These are phyloP conservation scores for Protosalanx chinensis DNA, from an alignment of 2,797 vertebrate species.

Conservation along the genomic window DNA sequence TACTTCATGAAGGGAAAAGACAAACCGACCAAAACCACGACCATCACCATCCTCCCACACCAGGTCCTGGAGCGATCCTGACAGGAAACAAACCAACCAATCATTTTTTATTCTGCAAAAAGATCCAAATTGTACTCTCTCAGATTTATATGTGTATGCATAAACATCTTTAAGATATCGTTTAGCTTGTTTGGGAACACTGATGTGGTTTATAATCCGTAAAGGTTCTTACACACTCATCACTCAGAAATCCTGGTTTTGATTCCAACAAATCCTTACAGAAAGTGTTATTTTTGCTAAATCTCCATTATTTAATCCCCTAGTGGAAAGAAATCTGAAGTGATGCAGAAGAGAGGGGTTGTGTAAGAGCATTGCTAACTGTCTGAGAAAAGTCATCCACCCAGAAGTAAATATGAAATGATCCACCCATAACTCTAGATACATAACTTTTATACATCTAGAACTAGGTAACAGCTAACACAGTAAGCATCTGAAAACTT, in stretches of 20 bases:
- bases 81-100: no score
- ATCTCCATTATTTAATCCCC: no score
- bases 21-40: slow-evolving; percentile 71
- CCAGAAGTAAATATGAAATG: no score
- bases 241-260: no score
- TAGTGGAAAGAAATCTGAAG: no score
- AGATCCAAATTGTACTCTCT: slow-evolving; percentile 1
- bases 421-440: no score
- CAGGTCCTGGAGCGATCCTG: slow-evolving; percentile 67
- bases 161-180: slow-evolving; percentile 20
- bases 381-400: no score
- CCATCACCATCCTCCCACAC: slow-evolving; percentile 79
- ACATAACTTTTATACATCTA: background rate
- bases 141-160: slow-evolving; percentile 22
- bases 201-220: background rate
- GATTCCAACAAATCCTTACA: no score
- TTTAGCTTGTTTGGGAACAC: background rate
- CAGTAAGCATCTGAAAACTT: background rate
- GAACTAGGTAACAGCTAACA: background rate
- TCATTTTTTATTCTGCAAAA: background rate
- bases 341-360: no score
- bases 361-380: no score
- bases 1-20: slow-evolving; percentile 94
- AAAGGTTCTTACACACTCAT: no score
- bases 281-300: no score